A percentile compares a stretch with the other conserved stretches of the same genome.
Conservation (phyloP, 2,113 vertebrate species). For the Arothron firmamentum region DNA sequence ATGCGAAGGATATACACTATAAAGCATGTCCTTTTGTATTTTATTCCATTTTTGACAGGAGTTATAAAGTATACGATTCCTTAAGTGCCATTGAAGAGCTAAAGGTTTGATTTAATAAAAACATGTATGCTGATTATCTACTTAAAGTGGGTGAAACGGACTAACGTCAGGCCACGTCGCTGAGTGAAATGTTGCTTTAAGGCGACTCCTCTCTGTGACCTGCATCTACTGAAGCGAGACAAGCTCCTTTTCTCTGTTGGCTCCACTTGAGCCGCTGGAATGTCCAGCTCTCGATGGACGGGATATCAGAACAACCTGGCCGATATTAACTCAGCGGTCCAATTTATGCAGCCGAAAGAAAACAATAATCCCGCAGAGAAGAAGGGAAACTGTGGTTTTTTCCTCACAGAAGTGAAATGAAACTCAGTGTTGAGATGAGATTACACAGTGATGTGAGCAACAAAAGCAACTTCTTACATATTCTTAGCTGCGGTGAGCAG, state of each 20-base stretch:
- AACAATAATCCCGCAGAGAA: constrained; percentile 43
- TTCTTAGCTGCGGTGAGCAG: neutral
- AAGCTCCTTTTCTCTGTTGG: constrained; percentile 41
- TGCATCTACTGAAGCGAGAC: constrained; percentile 38
- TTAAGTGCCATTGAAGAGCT: no score
- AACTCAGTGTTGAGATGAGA: neutral
- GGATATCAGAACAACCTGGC: constrained; percentile 61
- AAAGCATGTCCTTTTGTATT: no score
- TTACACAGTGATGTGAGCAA: neutral
- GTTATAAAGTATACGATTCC: no score
- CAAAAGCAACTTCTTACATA: neutral
- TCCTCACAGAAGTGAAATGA: neutral
- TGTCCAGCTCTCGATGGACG: constrained; percentile 50
- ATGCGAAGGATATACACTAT: no score
- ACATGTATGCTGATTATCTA: no score
- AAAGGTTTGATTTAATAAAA: no score
- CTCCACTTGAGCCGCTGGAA: constrained; percentile 51
- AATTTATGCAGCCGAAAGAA: constrained; percentile 39
- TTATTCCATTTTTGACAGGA: no score
- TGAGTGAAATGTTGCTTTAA: constrained; percentile 17
- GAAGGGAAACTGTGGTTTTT: neutral
- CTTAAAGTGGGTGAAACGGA: no score
- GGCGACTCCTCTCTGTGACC: constrained; percentile 26
- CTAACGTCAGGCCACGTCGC: no score
- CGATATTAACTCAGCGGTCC: constrained; percentile 56